A percentile compares a stretch with the other conserved stretches of the same genome.
Evolutionary conservation across 2,888 invertebrate genomes (phyloP).

Genomic region (Zaprionus obscuricornis): DNA sequence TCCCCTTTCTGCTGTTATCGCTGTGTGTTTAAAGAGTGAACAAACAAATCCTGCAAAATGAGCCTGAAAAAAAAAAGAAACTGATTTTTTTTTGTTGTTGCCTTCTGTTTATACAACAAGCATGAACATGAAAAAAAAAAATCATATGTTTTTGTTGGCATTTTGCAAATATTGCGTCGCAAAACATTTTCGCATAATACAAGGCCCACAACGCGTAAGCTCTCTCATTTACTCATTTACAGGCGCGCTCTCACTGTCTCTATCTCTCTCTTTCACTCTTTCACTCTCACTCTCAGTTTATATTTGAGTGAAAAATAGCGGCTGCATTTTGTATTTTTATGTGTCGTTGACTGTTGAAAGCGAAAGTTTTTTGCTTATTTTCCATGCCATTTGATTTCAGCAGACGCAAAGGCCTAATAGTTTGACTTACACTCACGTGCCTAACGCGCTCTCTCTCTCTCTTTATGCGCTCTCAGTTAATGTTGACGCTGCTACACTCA

Average conservation of each 20-base stretch:
- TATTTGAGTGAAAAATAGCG: conserved; percentile 5
- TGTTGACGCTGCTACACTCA: too few relatives aligned
- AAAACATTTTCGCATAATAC: conserved; percentile 36
- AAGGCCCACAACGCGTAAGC: too few relatives aligned
- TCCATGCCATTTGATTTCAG: conserved; percentile 62
- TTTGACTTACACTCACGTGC: background rate
- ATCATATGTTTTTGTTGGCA: conserved; percentile 65
- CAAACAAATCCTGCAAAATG: conserved; percentile 55
- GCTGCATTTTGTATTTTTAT: conserved; percentile 6
- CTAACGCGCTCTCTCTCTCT: conserved; percentile 15
- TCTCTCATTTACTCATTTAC: conserved; percentile 1
- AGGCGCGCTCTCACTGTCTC: background rate
- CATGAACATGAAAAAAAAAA: conserved; percentile 23
- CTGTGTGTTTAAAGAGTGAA: conserved; percentile 38
- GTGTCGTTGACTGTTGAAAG: conserved; percentile 77
- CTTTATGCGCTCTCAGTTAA: too few relatives aligned
- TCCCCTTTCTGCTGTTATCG: conserved; percentile 30
- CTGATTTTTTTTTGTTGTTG: conserved; percentile 46
- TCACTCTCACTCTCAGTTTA: background rate
- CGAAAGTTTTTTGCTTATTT: conserved; percentile 71
- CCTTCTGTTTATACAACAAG: conserved; percentile 26
- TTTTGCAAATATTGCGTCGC: conserved; percentile 66
- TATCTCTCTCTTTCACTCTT: background rate
- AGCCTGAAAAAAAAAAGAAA: too few relatives aligned
- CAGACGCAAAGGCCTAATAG: conserved; percentile 50